Conservation (phyloP, 2,113 vertebrate genomes). For the Rhabdornis inornatus region DNA sequence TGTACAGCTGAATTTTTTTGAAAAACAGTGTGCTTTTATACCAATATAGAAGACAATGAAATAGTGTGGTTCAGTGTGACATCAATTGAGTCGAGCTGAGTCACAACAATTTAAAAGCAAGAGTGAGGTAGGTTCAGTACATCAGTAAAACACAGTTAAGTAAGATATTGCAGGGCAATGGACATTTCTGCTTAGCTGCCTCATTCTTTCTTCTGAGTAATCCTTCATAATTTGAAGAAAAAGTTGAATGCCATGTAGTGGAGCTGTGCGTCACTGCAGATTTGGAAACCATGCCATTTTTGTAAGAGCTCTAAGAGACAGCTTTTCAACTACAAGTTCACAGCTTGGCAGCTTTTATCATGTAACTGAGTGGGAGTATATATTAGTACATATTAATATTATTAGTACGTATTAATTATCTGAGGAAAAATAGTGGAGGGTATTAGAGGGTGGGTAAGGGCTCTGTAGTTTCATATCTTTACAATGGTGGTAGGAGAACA, state of each 20-base stretch:
- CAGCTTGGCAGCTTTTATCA: background rate
- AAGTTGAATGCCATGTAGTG: background rate
- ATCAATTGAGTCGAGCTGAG: background rate
- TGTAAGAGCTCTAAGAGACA: background rate
- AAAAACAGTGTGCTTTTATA: background rate
- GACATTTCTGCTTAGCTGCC: background rate
- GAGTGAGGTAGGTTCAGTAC: background rate
- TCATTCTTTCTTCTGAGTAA: background rate
- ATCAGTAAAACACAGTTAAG: background rate
- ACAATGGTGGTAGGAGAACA: background rate
- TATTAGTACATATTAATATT: background rate
- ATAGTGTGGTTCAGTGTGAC: background rate
- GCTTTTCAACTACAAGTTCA: background rate
- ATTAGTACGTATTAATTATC: background rate
- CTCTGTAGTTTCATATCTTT: background rate
- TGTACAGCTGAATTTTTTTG: background rate
- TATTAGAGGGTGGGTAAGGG: background rate
- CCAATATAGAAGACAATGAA: background rate
- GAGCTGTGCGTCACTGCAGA: background rate
- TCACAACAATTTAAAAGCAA: background rate
- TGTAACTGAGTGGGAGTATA: background rate
- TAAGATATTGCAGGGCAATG: background rate
- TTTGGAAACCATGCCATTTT: background rate
- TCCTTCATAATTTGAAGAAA: background rate
- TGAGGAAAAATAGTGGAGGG: background rate